Conservation (phyloP, 2,888 invertebrate species). For the Amphipoea lucens region DNA sequence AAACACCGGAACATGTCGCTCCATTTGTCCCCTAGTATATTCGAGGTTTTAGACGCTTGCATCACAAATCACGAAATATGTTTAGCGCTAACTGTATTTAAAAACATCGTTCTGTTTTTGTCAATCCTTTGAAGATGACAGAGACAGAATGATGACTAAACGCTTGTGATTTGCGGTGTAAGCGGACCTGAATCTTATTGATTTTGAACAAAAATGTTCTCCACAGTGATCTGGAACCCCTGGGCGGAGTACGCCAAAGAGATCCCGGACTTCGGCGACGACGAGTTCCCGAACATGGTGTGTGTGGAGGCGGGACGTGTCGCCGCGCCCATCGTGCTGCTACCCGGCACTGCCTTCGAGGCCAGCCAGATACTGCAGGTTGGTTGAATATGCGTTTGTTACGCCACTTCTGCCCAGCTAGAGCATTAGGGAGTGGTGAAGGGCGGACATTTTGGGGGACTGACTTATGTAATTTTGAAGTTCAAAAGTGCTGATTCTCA, state of each 20-base stretch:
- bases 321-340: conserved; percentile 95
- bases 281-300: conserved; percentile 98
- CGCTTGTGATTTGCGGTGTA: not conserved
- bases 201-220: not conserved
- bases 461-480: not conserved
- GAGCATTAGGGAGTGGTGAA: not conserved
- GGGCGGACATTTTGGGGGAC: not conserved
- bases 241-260: conserved; percentile 98
- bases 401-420: not conserved
- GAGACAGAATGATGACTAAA: not conserved
- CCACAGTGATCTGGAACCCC: conserved; percentile 97
- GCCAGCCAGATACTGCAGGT: conserved; percentile 96
- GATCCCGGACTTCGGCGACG: conserved; percentile 98
- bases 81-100: not conserved
- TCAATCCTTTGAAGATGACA: not conserved
- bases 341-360: conserved; percentile 97
- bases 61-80: not conserved
- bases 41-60: not conserved
- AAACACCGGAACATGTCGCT: not conserved
- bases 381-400: not conserved
- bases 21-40: not conserved
- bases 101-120: not conserved
- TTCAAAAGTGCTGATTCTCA: not conserved
- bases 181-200: not conserved
- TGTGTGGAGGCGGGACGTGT: conserved; percentile 98